Conservation (phyloP, 2,113 vertebrate genomes). For the Solea senegalensis region DNA sequence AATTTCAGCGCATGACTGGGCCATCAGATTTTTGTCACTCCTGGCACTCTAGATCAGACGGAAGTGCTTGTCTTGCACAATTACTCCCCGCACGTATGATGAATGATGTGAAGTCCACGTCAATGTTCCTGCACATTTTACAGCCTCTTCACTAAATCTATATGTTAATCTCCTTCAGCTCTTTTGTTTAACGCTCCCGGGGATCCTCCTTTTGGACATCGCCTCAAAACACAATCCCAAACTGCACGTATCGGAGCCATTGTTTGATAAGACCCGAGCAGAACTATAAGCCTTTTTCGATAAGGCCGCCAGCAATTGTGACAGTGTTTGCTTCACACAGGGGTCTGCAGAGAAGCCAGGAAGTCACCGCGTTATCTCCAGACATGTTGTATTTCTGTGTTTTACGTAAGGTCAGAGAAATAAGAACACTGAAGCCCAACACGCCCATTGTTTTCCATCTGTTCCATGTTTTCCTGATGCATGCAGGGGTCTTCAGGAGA, state of each 20-base stretch:
- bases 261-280: conserved; percentile 51
- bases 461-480: conserved; percentile 42
- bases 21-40: not conserved
- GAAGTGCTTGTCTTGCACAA: not conserved
- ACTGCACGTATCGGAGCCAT: conserved; percentile 34
- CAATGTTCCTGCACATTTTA: conserved; percentile 7
- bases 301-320: conserved; percentile 57
- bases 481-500: conserved; percentile 18
- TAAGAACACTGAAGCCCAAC: conserved; percentile 2
- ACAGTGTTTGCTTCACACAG: conserved; percentile 27
- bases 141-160: not conserved
- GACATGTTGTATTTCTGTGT: conserved; percentile 17
- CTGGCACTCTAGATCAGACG: not conserved
- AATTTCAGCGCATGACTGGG: conserved; percentile 2
- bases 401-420: conserved; percentile 21
- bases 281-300: conserved; percentile 34
- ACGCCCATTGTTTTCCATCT: conserved; percentile 42
- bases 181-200: conserved; percentile 20
- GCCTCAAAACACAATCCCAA: conserved; percentile 22
- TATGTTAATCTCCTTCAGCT: conserved; percentile 5
- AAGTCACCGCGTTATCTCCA: conserved; percentile 42
- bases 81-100: not conserved
- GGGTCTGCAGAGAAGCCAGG: conserved; percentile 27
- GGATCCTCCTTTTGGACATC: conserved; percentile 6
- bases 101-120: not conserved